A percentile compares a stretch with the other conserved stretches of the same genome.
Evolutionary conservation across 2,113 vertebrate species (phyloP).

Genomic region (Erpornis zantholeuca): DNA sequence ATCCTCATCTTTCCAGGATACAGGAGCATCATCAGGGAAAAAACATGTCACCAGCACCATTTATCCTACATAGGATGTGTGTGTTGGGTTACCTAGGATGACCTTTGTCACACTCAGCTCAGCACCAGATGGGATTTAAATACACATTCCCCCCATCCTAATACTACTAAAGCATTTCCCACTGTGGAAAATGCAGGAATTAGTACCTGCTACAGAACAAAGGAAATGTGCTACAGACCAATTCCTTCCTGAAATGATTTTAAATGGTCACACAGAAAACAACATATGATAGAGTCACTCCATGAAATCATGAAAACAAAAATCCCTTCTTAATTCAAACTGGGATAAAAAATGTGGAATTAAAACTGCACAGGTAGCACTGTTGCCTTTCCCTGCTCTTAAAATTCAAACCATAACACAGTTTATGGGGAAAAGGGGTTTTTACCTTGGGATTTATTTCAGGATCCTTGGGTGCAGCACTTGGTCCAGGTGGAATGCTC

Average conservation of each 20-base stretch:
- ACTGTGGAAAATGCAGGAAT: not conserved
- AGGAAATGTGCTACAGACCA: not conserved
- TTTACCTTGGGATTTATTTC: too few species aligned
- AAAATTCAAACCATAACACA: too few species aligned
- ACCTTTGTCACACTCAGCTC: not conserved
- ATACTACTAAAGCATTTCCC: conserved; percentile 8
- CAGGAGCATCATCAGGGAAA: not conserved
- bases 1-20: not conserved
- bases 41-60: not conserved
- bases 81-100: not conserved
- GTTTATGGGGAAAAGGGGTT: too few species aligned
- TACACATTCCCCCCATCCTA: not conserved
- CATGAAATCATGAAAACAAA: not conserved
- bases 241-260: not conserved
- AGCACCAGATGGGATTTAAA: conserved; percentile 27
- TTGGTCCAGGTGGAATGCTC: too few species aligned
- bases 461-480: too few species aligned
- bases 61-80: not conserved
- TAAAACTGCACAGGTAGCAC: not conserved
- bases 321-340: not conserved
- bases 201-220: conserved; percentile 2
- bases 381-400: too few species aligned
- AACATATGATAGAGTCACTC: not conserved
- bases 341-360: not conserved
- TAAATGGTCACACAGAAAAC: not conserved